Conservation (phyloP, 2,113 vertebrate species). For the Perognathus longimembris region DNA sequence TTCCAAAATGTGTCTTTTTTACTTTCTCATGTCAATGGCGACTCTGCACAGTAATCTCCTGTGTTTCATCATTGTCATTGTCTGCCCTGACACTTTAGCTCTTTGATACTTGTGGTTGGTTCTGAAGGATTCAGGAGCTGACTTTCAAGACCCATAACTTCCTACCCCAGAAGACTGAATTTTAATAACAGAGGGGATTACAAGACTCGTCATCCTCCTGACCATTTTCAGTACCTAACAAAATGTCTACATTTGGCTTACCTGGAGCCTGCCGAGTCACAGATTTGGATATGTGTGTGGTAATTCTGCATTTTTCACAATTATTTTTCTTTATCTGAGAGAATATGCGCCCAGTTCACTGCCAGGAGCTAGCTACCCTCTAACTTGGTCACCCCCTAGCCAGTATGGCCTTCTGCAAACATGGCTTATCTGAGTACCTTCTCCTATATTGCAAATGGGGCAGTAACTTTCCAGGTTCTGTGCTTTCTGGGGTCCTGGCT, state of each 20-base stretch:
- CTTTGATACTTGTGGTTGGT: neutral
- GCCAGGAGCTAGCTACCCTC: neutral
- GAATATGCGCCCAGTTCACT: neutral
- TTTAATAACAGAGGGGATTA: neutral
- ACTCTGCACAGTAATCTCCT: neutral
- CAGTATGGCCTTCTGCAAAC: neutral
- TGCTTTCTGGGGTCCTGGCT: neutral
- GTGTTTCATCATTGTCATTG: neutral
- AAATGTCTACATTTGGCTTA: neutral
- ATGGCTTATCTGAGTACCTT: neutral
- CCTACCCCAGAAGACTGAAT: neutral
- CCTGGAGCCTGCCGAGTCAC: neutral
- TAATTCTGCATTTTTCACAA: neutral
- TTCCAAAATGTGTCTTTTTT: neutral
- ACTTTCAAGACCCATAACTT: neutral
- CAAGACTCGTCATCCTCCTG: neutral
- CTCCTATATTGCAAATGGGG: neutral
- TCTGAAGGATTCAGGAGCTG: neutral
- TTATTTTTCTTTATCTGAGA: neutral
- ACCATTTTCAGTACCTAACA: neutral
- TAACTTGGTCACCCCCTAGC: neutral
- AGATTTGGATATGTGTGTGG: neutral
- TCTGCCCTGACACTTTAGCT: neutral
- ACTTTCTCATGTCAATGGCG: neutral
- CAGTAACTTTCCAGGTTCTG: neutral